phyloP scores from a whole-genome alignment of 2,113 vertebrate genomes.

The Damaliscus lunatus region DNA sequence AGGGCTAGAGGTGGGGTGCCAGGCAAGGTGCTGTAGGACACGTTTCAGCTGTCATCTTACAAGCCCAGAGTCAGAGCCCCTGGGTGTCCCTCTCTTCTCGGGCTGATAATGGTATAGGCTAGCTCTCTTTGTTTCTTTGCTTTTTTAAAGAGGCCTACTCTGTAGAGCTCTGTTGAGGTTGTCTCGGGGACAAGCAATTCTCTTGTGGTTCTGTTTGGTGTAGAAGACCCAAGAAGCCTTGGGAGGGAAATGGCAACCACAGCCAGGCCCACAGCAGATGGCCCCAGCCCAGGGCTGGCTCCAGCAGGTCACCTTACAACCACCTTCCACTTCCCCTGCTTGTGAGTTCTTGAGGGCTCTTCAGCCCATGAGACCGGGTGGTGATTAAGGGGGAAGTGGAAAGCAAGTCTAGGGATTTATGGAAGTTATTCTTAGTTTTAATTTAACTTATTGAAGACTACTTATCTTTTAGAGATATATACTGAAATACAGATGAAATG shows the following conservation, averaged over 20 bases:
- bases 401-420: background rate
- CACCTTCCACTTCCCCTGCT: background rate
- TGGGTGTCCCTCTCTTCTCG: background rate
- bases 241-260: background rate
- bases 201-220: background rate
- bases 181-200: background rate
- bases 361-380: background rate
- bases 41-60: too few relatives aligned
- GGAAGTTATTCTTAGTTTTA: background rate
- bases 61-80: background rate
- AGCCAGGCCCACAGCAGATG: background rate
- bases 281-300: background rate
- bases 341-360: background rate
- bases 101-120: background rate
- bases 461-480: background rate
- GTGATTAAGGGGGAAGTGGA: background rate
- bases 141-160: background rate
- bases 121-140: background rate
- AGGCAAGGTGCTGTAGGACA: fast-evolving
- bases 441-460: background rate
- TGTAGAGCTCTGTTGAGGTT: background rate
- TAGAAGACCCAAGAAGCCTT: background rate
- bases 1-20: background rate
- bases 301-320: background rate
- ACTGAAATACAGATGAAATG: background rate